phyloP scores from a whole-genome alignment of 2,797 vertebrate species.

The Emys orbicularis region DNA sequence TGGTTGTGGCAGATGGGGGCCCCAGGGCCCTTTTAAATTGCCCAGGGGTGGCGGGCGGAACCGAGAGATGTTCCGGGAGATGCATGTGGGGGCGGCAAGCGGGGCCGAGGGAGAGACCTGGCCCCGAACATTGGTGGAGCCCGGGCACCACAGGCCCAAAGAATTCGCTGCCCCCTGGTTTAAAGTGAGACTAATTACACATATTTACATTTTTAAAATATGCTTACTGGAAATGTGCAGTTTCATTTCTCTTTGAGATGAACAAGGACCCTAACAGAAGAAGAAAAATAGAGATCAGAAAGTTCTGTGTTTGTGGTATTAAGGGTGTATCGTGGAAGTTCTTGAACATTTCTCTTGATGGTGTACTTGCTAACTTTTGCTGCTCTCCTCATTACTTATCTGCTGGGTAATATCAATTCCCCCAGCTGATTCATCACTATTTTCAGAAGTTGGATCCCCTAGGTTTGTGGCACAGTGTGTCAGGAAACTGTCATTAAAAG shows the following conservation, averaged over 20 bases:
- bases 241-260: neutral
- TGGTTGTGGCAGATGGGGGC: no score
- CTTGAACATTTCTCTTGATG: neutral
- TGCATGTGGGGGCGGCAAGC: no score
- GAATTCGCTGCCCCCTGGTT: fast-evolving
- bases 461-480: neutral
- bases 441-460: neutral
- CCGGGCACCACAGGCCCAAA: neutral
- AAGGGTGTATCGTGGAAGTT: neutral
- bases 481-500: neutral
- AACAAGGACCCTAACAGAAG: neutral
- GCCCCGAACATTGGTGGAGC: no score
- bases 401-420: neutral
- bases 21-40: no score
- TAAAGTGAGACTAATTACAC: neutral
- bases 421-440: neutral
- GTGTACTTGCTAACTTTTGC: neutral
- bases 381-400: neutral
- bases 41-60: no score
- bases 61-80: no score
- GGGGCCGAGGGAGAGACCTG: no score
- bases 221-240: neutral
- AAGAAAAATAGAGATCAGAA: neutral
- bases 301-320: neutral
- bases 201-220: neutral